A percentile compares a stretch with the other conserved stretches of the same genome.
Conservation (phyloP, 2,888 invertebrate genomes). For the Plebejus argus region DNA sequence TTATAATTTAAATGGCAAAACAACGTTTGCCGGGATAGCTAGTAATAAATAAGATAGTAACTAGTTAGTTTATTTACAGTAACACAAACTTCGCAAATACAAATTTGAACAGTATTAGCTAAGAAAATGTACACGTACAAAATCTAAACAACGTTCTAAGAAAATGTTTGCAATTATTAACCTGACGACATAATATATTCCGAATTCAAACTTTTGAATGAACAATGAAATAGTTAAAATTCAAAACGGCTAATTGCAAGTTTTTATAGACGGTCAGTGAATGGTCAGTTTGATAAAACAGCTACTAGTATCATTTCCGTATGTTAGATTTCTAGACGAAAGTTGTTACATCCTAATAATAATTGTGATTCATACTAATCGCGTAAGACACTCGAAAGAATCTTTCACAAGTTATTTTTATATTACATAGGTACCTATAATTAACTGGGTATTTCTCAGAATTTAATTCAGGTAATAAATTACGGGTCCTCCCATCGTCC, state of each 20-base stretch:
- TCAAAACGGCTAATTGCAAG: background rate
- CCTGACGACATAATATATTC: background rate
- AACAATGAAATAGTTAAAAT: slow-evolving; percentile 11
- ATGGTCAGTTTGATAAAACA: background rate
- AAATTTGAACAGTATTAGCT: background rate
- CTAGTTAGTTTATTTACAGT: background rate
- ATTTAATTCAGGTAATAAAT: background rate
- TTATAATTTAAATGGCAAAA: too few relatives aligned
- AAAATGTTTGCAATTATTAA: slow-evolving; percentile 4
- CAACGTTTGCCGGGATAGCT: too few relatives aligned
- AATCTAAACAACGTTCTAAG: background rate
- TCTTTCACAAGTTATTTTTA: too few relatives aligned
- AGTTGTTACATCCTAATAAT: background rate
- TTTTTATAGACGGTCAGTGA: background rate
- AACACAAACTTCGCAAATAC: background rate
- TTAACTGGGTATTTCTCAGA: background rate
- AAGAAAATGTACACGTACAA: background rate
- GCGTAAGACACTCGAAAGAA: too few relatives aligned
- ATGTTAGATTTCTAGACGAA: background rate
- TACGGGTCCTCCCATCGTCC: background rate
- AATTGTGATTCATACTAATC: too few relatives aligned
- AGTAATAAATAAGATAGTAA: too few relatives aligned
- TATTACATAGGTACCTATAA: background rate
- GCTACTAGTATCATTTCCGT: background rate
- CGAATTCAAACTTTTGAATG: background rate